Conservation (phyloP, 2,888 invertebrate species). For the Eueremaeus valkanovi region DNA sequence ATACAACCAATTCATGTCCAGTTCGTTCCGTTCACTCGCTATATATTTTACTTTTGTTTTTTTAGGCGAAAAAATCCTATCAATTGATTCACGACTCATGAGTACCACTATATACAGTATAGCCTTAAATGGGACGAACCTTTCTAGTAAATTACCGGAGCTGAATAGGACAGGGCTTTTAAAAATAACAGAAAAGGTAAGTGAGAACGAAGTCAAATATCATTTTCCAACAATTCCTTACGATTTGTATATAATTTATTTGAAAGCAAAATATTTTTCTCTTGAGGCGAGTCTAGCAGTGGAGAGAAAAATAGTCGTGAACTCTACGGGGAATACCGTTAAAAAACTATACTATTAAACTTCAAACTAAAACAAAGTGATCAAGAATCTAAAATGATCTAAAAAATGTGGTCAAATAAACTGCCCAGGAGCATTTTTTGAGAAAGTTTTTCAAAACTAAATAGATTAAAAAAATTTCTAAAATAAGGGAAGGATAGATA, state of each 20-base stretch:
- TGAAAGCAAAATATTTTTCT: slow-evolving; percentile 5
- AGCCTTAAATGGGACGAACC: slow-evolving; percentile 5
- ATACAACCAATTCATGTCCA: neutral
- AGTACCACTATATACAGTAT: neutral
- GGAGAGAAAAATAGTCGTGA: no score
- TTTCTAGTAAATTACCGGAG: slow-evolving; percentile 1
- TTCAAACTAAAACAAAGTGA: no score
- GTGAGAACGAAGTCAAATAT: slow-evolving; percentile 21
- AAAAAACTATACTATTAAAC: no score
- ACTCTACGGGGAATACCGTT: no score
- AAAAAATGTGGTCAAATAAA: no score
- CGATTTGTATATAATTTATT: neutral
- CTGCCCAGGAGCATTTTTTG: no score
- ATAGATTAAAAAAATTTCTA: no score
- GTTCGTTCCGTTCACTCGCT: neutral
- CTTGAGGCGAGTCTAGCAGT: no score
- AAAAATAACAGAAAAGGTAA: neutral
- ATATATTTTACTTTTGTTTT: neutral
- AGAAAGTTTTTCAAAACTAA: no score
- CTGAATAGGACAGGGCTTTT: neutral
- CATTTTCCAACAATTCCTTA: neutral
- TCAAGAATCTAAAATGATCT: no score
- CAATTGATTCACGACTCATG: slow-evolving; percentile 18
- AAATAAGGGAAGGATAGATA: no score
- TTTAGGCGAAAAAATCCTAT: slow-evolving; percentile 12